phyloP scores from a whole-genome alignment of 2,797 vertebrate genomes.

The Novumbra hubbsi region DNA sequence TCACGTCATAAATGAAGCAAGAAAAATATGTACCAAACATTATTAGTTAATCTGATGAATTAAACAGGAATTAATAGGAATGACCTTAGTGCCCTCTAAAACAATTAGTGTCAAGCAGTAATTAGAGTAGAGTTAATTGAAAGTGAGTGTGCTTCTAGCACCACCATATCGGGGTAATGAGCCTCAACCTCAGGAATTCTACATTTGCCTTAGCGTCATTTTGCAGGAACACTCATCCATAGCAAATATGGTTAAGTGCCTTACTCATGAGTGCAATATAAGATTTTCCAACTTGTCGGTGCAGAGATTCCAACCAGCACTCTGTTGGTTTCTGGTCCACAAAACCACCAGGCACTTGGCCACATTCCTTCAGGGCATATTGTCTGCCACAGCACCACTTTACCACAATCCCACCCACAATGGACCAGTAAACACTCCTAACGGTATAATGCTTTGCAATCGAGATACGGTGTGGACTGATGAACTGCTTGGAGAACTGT shows the following conservation, averaged over 20 bases:
- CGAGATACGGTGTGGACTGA: neutral
- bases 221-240: too few species aligned
- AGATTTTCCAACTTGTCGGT: too few species aligned
- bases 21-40: constrained; percentile 29
- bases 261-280: too few species aligned
- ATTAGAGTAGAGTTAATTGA: constrained; percentile 24
- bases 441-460: neutral
- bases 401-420: neutral
- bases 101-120: constrained; percentile 44
- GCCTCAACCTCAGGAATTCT: neutral
- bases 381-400: neutral
- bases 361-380: neutral
- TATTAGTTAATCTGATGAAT: constrained; percentile 26
- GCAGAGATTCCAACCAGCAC: too few species aligned
- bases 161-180: constrained; percentile 19
- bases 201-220: too few species aligned
- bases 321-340: too few species aligned
- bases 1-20: neutral
- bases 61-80: constrained; percentile 41
- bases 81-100: constrained; percentile 33
- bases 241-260: too few species aligned
- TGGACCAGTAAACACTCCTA: neutral
- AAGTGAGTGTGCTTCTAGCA: constrained; percentile 60
- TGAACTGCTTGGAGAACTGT: neutral
- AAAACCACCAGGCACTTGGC: too few species aligned